A percentile compares a stretch with the other conserved stretches of the same genome.
These are phyloP conservation scores for Epinephelus cyanopodus DNA, from an alignment of 2,113 vertebrate genomes.

Conservation along the genomic window DNA sequence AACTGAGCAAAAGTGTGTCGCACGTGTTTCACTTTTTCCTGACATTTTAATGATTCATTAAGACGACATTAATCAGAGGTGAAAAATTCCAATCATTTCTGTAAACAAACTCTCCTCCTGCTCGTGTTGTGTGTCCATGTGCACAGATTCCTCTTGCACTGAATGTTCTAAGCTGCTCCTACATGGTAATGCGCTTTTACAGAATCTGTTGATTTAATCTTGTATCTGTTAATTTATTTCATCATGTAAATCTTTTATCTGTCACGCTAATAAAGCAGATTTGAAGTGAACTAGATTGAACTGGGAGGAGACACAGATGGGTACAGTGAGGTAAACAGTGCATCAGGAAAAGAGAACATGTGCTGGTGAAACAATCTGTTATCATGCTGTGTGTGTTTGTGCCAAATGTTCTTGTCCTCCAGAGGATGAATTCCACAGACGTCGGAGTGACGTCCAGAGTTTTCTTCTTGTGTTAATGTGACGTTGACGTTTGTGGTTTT, in stretches of 20 bases:
- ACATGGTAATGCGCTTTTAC: neutral
- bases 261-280: constrained; percentile 26
- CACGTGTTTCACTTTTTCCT: too few species aligned
- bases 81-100: too few species aligned
- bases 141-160: neutral
- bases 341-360: neutral
- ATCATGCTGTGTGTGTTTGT: neutral
- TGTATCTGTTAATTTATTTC: neutral
- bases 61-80: too few species aligned
- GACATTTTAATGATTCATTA: too few species aligned
- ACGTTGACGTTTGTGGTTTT: too few species aligned
- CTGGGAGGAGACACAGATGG: neutral
- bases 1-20: too few species aligned
- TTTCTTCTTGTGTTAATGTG: too few species aligned
- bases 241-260: constrained; percentile 21
- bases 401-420: too few species aligned
- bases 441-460: too few species aligned
- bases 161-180: neutral
- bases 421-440: too few species aligned
- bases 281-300: neutral
- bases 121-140: neutral
- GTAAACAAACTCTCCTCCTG: neutral
- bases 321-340: neutral
- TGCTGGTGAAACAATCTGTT: too few species aligned
- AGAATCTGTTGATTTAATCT: constrained; percentile 34